These are phyloP conservation scores for Ochotona curzoniae DNA, from an alignment of 2,113 vertebrate species.

Conservation along the genomic window DNA sequence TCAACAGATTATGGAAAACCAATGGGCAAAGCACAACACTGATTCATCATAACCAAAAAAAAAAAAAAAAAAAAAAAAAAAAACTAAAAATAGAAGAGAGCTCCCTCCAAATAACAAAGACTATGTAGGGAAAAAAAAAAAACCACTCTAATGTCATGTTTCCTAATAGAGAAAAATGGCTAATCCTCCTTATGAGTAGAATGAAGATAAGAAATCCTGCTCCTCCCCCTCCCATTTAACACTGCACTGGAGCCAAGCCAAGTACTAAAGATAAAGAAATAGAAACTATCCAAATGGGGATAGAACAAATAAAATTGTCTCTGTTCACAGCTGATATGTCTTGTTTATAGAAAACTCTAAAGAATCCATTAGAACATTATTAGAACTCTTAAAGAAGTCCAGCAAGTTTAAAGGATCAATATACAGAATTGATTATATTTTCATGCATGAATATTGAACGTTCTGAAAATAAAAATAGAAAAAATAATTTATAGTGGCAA, in stretches of 20 bases:
- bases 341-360: neutral
- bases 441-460: neutral
- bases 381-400: neutral
- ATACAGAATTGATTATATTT: neutral
- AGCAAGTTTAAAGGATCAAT: neutral
- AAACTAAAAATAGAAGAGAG: neutral
- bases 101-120: neutral
- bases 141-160: neutral
- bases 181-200: neutral
- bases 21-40: neutral
- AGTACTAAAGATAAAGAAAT: neutral
- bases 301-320: neutral
- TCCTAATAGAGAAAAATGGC: neutral
- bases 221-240: neutral
- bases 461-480: neutral
- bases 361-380: neutral
- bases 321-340: neutral
- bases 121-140: neutral
- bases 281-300: neutral
- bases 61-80: slow-evolving; percentile 13
- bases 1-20: neutral
- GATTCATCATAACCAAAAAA: neutral
- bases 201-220: neutral
- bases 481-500: neutral
- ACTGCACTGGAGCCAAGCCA: neutral